Percentiles rank a stretch among this genome's conserved stretches.
These are phyloP conservation scores for Lithophane socia DNA, from an alignment of 2,888 invertebrate genomes.

Conservation along the genomic window DNA sequence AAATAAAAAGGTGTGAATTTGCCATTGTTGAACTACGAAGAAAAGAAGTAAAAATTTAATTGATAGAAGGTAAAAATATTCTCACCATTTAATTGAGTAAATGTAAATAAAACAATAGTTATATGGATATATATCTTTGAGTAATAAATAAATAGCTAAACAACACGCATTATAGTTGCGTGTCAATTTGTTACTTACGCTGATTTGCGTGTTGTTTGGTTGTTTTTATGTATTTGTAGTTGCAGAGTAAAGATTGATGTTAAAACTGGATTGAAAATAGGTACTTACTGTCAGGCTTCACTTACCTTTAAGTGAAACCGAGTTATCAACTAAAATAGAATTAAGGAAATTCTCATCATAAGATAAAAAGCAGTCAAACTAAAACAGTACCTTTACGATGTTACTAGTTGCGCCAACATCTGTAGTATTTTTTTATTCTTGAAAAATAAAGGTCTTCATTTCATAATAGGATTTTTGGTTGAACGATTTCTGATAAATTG, in stretches of 20 bases:
- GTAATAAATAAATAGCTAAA: slow-evolving; percentile 15
- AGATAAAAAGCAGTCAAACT: background rate
- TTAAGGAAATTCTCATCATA: background rate
- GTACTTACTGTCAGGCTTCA: too few species aligned
- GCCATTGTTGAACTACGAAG: slow-evolving; percentile 32
- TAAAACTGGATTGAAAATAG: background rate
- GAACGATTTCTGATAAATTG: slow-evolving; percentile 34
- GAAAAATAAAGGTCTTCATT: slow-evolving; percentile 5
- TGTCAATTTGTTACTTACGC: slow-evolving; percentile 29
- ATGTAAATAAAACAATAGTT: slow-evolving; percentile 13
- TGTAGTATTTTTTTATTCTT: background rate
- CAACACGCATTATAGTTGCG: slow-evolving; percentile 34
- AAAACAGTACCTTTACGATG: background rate
- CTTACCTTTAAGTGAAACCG: background rate
- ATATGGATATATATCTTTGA: slow-evolving; percentile 4
- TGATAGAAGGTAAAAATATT: slow-evolving; percentile 29
- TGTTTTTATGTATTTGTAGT: slow-evolving; percentile 15
- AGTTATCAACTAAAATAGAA: background rate
- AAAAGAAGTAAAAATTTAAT: slow-evolving; percentile 25
- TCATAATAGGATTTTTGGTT: slow-evolving; percentile 37
- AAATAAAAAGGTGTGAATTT: slow-evolving; percentile 55
- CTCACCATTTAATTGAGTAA: slow-evolving; percentile 31
- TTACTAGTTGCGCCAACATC: background rate
- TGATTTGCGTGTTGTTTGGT: slow-evolving; percentile 13
- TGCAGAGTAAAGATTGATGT: background rate